These are phyloP conservation scores for Heliangelus exortis DNA, from an alignment of 2,797 vertebrate species.

Conservation along the genomic window DNA sequence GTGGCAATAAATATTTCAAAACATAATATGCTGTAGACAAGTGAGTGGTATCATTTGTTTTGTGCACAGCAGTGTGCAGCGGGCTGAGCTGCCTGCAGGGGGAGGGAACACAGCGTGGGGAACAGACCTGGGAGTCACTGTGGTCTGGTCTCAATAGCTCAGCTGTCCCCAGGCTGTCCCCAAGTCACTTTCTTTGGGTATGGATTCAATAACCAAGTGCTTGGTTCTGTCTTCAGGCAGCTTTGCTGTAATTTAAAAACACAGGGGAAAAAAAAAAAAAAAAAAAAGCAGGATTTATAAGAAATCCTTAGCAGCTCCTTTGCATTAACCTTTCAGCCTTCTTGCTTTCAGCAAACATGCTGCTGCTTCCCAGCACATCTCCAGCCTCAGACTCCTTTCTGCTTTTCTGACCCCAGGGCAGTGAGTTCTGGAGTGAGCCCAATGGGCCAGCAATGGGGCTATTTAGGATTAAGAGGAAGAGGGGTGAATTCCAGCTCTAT, in stretches of 20 bases:
- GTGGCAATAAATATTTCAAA: constrained; percentile 52
- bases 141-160: background rate
- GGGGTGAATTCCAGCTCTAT: background rate
- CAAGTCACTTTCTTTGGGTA: background rate
- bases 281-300: background rate
- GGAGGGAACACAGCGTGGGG: rapidly evolving
- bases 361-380: background rate
- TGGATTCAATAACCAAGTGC: background rate
- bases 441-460: background rate
- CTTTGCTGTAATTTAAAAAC: background rate
- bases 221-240: background rate
- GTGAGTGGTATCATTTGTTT: background rate
- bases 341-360: rapidly evolving
- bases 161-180: background rate
- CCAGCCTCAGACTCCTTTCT: rapidly evolving
- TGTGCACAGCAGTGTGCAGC: background rate
- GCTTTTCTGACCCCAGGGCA: background rate
- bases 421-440: background rate
- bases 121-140: rapidly evolving
- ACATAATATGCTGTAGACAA: constrained; percentile 45
- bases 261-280: background rate
- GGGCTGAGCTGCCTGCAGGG: background rate
- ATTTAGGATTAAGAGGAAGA: constrained; percentile 34
- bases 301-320: background rate
- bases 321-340: rapidly evolving